Evolutionary conservation across 2,113 vertebrate species (phyloP).

Genomic region (Upupa epops): DNA sequence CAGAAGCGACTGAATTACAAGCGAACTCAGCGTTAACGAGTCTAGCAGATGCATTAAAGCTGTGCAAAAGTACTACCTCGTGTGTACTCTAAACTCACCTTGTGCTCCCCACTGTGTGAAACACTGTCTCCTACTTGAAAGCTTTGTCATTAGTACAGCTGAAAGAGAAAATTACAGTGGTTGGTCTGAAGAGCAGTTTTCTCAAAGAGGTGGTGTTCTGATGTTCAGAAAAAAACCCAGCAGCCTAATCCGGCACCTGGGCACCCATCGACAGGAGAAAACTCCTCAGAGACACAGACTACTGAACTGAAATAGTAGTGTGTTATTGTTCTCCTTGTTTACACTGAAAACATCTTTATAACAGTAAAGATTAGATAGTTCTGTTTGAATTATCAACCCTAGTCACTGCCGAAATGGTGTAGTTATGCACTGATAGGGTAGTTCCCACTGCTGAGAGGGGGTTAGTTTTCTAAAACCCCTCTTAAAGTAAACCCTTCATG

Average conservation of each 20-base stretch:
- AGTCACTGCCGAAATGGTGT: neutral
- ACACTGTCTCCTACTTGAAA: neutral
- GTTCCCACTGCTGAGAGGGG: neutral
- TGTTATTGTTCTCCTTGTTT: neutral
- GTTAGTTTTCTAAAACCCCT: neutral
- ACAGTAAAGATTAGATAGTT: neutral
- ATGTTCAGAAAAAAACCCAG: neutral
- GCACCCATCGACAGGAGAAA: neutral
- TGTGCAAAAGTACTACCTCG: neutral
- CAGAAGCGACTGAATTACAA: neutral
- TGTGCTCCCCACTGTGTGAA: neutral
- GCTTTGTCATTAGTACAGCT: neutral
- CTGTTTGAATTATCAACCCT: neutral
- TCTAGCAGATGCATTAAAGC: accelerated
- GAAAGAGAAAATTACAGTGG: neutral
- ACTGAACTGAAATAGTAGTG: neutral
- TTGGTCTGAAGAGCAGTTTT: neutral
- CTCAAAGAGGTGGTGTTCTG: neutral
- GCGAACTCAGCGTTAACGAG: neutral
- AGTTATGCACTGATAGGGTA: neutral
- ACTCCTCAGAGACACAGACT: neutral
- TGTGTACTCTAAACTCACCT: neutral
- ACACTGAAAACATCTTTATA: neutral
- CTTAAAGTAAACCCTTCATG: neutral
- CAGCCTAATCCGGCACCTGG: neutral